phyloP scores from a whole-genome alignment of 2,797 vertebrate species.

The Poeciliopsis paucimaculata region DNA sequence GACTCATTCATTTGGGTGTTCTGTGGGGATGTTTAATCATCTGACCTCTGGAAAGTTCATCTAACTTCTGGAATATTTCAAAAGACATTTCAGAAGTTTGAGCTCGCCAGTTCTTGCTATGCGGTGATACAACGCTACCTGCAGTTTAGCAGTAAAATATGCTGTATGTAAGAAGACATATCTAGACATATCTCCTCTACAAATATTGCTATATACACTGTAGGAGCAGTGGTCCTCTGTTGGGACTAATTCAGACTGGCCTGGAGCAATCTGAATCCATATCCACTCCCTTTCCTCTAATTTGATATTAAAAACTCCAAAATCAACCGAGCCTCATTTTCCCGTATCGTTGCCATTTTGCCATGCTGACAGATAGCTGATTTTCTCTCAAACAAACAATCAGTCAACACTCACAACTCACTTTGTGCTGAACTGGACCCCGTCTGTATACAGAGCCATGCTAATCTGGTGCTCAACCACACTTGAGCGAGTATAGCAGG shows the following conservation, averaged over 20 bases:
- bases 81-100: slow-evolving; percentile 1
- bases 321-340: not conserved
- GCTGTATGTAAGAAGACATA: not conserved
- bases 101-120: slow-evolving; percentile 10
- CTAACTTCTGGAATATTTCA: slow-evolving; percentile 31
- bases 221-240: not conserved
- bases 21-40: not conserved
- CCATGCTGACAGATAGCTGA: slow-evolving; percentile 33
- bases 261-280: not conserved
- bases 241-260: too few species aligned
- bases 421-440: slow-evolving; percentile 53
- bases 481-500: slow-evolving; percentile 44
- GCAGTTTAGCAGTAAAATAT: not conserved
- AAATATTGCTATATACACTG: not conserved
- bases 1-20: not conserved
- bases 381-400: slow-evolving; percentile 49
- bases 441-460: slow-evolving; percentile 42
- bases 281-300: not conserved
- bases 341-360: not conserved
- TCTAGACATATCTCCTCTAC: not conserved
- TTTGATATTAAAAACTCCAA: not conserved
- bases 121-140: slow-evolving; percentile 17
- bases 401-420: slow-evolving; percentile 27
- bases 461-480: slow-evolving; percentile 59
- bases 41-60: slow-evolving; percentile 9